Conservation (phyloP, 2,888 invertebrate species). For the Pachydiplax longipennis region DNA sequence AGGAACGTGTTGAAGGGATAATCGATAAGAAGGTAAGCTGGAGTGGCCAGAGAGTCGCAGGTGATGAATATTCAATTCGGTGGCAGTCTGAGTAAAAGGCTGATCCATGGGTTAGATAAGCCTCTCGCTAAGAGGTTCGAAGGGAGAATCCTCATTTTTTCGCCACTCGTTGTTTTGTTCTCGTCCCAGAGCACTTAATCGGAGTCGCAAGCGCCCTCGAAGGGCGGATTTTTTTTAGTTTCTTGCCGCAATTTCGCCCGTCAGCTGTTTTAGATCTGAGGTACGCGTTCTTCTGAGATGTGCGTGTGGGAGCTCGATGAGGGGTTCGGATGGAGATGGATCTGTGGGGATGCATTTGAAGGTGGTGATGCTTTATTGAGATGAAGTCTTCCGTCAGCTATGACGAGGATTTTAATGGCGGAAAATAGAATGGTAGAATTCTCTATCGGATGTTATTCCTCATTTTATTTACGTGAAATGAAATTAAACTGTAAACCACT, state of each 20-base stretch:
- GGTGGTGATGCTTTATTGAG: no score
- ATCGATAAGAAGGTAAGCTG: background rate
- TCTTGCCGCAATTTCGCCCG: background rate
- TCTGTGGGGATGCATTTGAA: no score
- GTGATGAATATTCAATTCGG: background rate
- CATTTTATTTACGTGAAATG: no score
- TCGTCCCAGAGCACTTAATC: background rate
- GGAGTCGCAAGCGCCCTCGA: background rate
- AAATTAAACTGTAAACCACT: no score
- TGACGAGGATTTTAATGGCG: no score
- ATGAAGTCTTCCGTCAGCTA: no score
- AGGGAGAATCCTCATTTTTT: background rate
- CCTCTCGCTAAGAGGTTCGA: background rate
- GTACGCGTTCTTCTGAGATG: no score
- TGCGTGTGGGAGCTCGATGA: no score
- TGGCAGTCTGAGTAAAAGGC: background rate
- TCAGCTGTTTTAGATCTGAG: no score
- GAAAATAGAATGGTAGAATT: no score
- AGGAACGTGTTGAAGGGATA: background rate
- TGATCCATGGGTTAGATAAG: background rate
- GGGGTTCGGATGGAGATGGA: no score
- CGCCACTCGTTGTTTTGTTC: background rate
- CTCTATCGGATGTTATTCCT: no score
- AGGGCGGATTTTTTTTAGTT: background rate
- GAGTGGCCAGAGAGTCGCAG: background rate